phyloP scores from a whole-genome alignment of 2,113 vertebrate species.

The Onychorhynchus coronatus region DNA sequence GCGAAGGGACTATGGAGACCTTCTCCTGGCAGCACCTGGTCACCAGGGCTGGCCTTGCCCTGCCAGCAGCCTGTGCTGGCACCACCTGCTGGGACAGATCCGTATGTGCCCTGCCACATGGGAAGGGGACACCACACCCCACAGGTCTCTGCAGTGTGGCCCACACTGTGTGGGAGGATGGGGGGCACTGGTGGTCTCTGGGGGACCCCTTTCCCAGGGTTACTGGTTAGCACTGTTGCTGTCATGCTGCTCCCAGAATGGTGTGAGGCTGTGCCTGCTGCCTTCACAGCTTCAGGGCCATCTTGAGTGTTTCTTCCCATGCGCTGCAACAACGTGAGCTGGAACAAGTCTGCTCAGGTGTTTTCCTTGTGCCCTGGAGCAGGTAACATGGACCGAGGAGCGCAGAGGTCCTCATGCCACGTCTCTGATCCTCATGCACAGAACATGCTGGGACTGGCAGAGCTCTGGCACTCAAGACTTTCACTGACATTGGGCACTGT shows the following conservation, averaged over 20 bases:
- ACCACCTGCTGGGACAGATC: neutral
- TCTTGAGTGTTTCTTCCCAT: neutral
- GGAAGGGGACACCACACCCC: neutral
- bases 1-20: accelerated
- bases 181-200: neutral
- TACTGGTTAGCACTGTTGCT: neutral
- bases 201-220: neutral
- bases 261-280: neutral
- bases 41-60: neutral
- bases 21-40: neutral
- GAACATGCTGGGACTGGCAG: neutral
- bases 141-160: neutral
- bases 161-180: accelerated
- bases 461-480: neutral
- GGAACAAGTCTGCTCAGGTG: neutral
- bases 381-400: neutral
- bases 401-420: no score
- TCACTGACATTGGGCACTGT: neutral
- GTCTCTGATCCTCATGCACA: neutral
- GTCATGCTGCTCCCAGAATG: accelerated
- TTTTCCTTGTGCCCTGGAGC: neutral
- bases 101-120: neutral
- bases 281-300: accelerated
- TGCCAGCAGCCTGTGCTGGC: neutral
- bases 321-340: neutral